Conservation (phyloP, 35 echinoderm and acorn worm species). For the Heliocidaris erythrogramma region DNA sequence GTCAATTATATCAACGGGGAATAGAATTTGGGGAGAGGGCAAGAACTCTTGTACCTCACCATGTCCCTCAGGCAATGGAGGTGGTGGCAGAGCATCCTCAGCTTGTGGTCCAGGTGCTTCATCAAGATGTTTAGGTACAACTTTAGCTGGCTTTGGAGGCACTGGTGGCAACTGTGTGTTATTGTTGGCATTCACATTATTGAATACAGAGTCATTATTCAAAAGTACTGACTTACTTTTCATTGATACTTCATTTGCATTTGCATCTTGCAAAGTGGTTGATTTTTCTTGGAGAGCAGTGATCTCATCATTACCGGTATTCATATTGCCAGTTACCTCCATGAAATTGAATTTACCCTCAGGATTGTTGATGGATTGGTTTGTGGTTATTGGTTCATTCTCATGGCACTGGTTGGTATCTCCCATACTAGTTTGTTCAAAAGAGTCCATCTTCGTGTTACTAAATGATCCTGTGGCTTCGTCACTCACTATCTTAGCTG, state of each 20-base stretch:
- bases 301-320: not conserved
- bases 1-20: slow-evolving; percentile 19
- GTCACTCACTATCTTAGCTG: not conserved
- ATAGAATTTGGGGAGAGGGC: not conserved
- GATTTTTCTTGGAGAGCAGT: not conserved
- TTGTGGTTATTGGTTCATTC: not conserved
- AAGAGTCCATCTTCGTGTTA: not conserved
- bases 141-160: slow-evolving; percentile 16
- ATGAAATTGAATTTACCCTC: not conserved
- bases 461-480: not conserved
- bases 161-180: slow-evolving; percentile 21
- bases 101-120: not conserved
- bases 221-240: not conserved
- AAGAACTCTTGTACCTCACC: not conserved
- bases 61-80: not conserved
- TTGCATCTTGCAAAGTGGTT: not conserved
- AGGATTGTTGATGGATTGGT: not conserved
- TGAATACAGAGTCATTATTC: not conserved
- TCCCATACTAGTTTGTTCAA: too few species aligned
- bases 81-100: not conserved
- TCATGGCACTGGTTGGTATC: not conserved
- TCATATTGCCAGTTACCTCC: not conserved
- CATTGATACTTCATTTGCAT: not conserved
- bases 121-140: not conserved
- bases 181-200: slow-evolving; percentile 23